Conservation (phyloP, 1,140 invertebrate species). For the Drosophila ohnishii region DNA sequence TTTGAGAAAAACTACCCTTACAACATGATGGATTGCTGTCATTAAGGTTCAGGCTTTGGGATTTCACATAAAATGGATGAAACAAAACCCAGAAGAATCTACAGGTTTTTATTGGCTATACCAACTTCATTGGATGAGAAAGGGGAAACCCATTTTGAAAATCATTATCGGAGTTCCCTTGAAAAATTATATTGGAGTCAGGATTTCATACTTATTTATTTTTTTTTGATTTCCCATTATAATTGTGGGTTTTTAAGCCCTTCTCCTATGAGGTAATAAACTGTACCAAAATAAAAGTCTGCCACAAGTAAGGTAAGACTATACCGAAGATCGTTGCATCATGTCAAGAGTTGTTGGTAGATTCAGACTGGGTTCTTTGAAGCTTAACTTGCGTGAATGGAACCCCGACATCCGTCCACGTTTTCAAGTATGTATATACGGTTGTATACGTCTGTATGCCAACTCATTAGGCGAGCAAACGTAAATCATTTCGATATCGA, state of each 20-base stretch:
- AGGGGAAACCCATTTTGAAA: conserved; percentile 8
- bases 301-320: background rate
- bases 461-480: conserved; percentile 75
- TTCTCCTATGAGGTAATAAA: background rate
- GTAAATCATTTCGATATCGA: conserved; percentile 80
- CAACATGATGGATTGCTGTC: conserved; percentile 70
- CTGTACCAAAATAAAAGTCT: background rate
- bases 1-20: conserved; percentile 41
- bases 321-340: conserved; percentile 46
- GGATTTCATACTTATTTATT: conserved; percentile 1
- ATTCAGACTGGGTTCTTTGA: conserved; percentile 31
- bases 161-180: no score
- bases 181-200: background rate
- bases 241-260: no score
- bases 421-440: background rate
- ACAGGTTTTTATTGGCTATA: background rate
- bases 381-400: conserved; percentile 65
- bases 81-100: background rate
- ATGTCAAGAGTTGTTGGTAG: conserved; percentile 63
- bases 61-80: background rate
- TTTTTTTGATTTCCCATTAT: no score
- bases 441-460: conserved; percentile 47
- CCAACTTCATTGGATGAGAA: background rate
- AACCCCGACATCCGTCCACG: conserved; percentile 24
- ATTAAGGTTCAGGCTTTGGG: background rate